Evolutionary conservation across 1,140 invertebrate species (phyloP), one percentile per base, ranked within the genome.

Genomic region (Venturia canescens): DNA sequence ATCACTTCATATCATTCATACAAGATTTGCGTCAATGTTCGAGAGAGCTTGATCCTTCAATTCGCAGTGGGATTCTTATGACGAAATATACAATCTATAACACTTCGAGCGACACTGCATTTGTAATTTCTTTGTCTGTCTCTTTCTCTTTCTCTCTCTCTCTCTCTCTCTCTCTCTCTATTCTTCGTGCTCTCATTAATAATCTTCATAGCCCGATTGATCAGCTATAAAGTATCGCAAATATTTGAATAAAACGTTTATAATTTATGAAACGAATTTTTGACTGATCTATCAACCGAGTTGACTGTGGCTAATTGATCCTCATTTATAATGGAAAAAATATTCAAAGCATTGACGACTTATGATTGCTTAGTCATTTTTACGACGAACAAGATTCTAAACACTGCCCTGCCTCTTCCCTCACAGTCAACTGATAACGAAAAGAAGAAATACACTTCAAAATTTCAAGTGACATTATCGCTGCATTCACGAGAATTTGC

Each of bases 1-100:
- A 83, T 50, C 69, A 71, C 69, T 82, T 80, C 82, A 79, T 79
- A 83, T 83, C 82, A 83, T 80, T 71, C 82, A 83, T 83, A 80
- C 82, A 83, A 77, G 76, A 21, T 83, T 80, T 83, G 82, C 82
- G 82, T 83, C 82, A 78, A 83, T 83, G 74, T 60, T 80, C 77
- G 80, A 50, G n/a, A 53, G 71, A 53, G 15, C 15, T 60, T 48
- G 21, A 27, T 53, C 57, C 3, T 27, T 11, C 16, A 21, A 26
- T 44, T 53, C 18, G 60, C 23, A 63, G 3, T 27, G 60, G n/a
- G 3, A 53, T 53, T 27, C 21, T 44, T 7, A 74, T 48, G 71
- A 9, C 26, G 23, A 74, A 74, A 71, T 38, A 71, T 18, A 53
- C 50, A 53, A 53, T 53, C 50, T n/a, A 71, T n/a, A 71, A 71